phyloP scores from a whole-genome alignment of 2,797 vertebrate genomes.

The Microctenopoma stevenorrisi region DNA sequence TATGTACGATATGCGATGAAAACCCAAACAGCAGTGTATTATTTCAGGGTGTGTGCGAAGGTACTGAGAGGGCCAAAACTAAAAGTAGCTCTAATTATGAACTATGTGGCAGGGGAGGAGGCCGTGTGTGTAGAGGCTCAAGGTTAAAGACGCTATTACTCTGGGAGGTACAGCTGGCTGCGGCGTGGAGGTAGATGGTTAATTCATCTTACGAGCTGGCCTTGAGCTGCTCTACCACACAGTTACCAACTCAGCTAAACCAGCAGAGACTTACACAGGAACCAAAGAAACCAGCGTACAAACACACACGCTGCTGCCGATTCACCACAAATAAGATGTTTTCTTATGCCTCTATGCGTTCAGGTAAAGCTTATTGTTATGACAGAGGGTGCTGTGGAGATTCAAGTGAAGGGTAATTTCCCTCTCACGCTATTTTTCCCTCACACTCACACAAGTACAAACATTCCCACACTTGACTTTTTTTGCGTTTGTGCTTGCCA shows the following conservation, averaged over 20 bases:
- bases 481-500: slow-evolving; percentile 34
- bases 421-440: slow-evolving; percentile 34
- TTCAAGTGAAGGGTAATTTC: slow-evolving; percentile 32
- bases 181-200: slow-evolving; percentile 63
- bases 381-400: not conserved
- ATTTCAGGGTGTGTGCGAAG: slow-evolving; percentile 75
- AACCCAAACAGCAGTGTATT: slow-evolving; percentile 48
- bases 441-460: slow-evolving; percentile 34
- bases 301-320: not conserved
- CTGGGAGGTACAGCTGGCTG: slow-evolving; percentile 70
- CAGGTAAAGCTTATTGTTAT: not conserved
- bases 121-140: slow-evolving; percentile 65
- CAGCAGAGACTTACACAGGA: slow-evolving; percentile 17
- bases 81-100: slow-evolving; percentile 81
- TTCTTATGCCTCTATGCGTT: not conserved
- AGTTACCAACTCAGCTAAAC: slow-evolving; percentile 52
- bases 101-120: slow-evolving; percentile 68
- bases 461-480: slow-evolving; percentile 50
- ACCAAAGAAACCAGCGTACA: slow-evolving; percentile 12
- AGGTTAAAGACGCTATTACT: slow-evolving; percentile 80
- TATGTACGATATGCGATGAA: slow-evolving; percentile 43
- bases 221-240: slow-evolving; percentile 63
- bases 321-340: not conserved
- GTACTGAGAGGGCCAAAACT: slow-evolving; percentile 52
- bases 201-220: slow-evolving; percentile 58